Base-by-base conservation (phyloP, 2,113 vertebrate genomes). In the Microcebus griseorufus region DNA sequence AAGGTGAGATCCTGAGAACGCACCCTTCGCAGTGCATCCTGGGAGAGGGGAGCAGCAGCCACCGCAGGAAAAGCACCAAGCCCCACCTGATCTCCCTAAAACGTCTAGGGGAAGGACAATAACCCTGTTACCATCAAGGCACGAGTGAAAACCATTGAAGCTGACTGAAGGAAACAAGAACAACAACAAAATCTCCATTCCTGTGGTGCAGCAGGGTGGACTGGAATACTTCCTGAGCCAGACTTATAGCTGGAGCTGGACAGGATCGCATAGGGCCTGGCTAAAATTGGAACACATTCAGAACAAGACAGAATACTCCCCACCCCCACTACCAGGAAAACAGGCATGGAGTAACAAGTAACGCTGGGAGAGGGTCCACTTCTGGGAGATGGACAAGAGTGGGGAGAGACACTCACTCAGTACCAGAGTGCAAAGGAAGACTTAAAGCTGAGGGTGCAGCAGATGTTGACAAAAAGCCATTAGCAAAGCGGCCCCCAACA, bases 141-240 rank as follows among this genome's bases (percentile, higher is more conserved):
- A 42, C 22, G 22, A 34, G 62, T 16, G 29, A 34, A 60, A 72
- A 89, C 5, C 55, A 55, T 0, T 20, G 29, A 18, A 25, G 17
- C 39, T 25, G 4, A 58, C 9, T 22, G 51, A 69, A 78, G 29
- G n/a, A n/a, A 67, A 76, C 9, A 25, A 11, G 6, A 32, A 53
- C 32, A 72, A 60, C 72, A 75, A 42, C 72, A 75, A 39, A 55
- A 0, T 37, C 9, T 79, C 39, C 39, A 3, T 42, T 72, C 64
- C 12, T 4, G 29, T 23, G 14, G 5, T 2, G 2, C 1, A 1
- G 8, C 7, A 10, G 55, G 37, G 11, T 5, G 32, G 18, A 20
- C 64, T 18, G 70, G 42, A 45, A 45, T 48, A 25, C 4, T 13
- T 34, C 64, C 32, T 22, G 64, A 58, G 34, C 18, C 93, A 55